Conservation (phyloP, 2,888 invertebrate species). For the Chymomyza procnemis region DNA sequence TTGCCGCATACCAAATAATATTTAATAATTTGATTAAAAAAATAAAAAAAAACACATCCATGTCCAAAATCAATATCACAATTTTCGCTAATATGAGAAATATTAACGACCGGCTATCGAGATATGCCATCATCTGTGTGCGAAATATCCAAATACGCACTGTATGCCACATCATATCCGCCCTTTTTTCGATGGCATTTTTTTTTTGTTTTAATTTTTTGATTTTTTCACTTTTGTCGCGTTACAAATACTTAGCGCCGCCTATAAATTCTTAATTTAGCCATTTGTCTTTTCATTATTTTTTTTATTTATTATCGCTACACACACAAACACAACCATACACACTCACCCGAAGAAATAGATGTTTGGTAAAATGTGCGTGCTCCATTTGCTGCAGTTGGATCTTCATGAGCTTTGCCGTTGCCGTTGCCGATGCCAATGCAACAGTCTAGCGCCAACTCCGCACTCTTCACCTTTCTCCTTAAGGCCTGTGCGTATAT, state of each 20-base stretch:
- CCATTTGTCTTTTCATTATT: constrained; percentile 53
- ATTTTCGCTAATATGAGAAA: not conserved
- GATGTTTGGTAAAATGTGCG: constrained; percentile 37
- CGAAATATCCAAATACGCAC: constrained; percentile 10
- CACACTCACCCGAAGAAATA: too few species aligned
- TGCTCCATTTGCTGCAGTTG: constrained; percentile 52
- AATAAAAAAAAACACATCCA: too few species aligned
- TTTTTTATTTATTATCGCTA: constrained; percentile 40
- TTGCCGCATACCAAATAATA: too few species aligned
- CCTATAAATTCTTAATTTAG: constrained; percentile 56
- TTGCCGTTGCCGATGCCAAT: not conserved
- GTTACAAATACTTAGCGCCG: constrained; percentile 45
- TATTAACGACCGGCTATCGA: too few species aligned
- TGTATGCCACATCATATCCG: not conserved
- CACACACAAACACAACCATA: constrained; percentile 9
- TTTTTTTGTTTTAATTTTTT: too few species aligned
- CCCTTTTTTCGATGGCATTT: not conserved
- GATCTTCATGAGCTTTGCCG: constrained; percentile 46
- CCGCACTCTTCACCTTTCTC: too few species aligned
- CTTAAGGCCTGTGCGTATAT: not conserved
- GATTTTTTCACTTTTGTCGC: constrained; percentile 36
- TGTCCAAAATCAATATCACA: too few species aligned
- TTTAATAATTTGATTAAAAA: too few species aligned
- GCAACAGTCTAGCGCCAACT: too few species aligned
- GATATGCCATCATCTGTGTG: too few species aligned